phyloP scores from a whole-genome alignment of 2,797 vertebrate genomes.

The Delichon dasypus region DNA sequence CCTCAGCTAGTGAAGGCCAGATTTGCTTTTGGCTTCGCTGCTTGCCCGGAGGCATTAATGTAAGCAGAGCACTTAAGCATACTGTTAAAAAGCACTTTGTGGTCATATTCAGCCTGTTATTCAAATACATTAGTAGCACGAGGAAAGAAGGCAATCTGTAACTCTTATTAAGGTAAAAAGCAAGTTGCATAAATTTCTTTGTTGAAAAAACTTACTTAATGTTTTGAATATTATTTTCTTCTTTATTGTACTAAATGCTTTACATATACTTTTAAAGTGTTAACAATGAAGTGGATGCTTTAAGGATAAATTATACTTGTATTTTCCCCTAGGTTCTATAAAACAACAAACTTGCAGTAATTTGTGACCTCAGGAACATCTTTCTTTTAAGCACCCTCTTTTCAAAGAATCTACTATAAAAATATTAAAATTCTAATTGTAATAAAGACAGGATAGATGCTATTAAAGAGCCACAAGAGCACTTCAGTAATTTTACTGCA shows the following conservation, averaged over 20 bases:
- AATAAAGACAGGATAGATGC: neutral
- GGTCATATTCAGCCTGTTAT: neutral
- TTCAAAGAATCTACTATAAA: neutral
- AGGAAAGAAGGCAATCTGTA: neutral
- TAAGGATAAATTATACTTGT: neutral
- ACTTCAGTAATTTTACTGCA: neutral
- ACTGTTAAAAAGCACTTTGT: neutral
- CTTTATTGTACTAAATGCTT: neutral
- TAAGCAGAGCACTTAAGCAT: neutral
- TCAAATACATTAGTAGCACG: neutral
- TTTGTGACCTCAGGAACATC: neutral
- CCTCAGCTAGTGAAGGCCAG: neutral
- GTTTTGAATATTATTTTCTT: neutral
- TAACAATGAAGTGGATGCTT: neutral
- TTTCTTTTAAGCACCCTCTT: neutral
- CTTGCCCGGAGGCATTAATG: neutral
- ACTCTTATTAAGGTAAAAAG: neutral
- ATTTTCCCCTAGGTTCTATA: neutral
- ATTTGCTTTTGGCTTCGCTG: neutral
- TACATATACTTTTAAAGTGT: neutral
- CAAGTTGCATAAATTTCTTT: neutral
- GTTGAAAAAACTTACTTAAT: neutral
- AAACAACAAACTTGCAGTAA: neutral
- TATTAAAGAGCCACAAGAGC: neutral
- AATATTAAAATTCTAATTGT: neutral